Percentiles rank a stretch among this genome's conserved stretches.
Evolutionary conservation across 1,140 invertebrate species (phyloP).

Genomic region (Grapholita molesta): DNA sequence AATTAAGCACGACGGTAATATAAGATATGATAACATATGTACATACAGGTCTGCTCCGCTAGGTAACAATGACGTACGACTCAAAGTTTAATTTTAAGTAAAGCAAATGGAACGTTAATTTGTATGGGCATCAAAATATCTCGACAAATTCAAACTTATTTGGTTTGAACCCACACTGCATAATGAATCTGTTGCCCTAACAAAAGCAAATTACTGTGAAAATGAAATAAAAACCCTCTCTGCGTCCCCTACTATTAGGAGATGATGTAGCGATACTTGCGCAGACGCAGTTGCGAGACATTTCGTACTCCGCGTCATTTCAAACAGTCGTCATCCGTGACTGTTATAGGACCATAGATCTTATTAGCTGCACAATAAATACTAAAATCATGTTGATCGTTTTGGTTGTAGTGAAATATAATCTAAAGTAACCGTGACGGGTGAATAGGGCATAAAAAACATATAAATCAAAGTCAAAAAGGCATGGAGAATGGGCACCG

Average conservation of each 20-base stretch:
- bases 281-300: conserved; percentile 54
- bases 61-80: too few species aligned
- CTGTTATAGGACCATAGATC: conserved; percentile 30
- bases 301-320: conserved; percentile 37
- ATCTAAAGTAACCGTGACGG: conserved; percentile 67
- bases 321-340: conserved; percentile 19
- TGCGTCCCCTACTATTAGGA: conserved; percentile 71
- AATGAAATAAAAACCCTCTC: conserved; percentile 70
- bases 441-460: conserved; percentile 77
- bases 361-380: conserved; percentile 3
- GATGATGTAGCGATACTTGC: conserved; percentile 74
- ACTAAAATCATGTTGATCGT: conserved; percentile 23
- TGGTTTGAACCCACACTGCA: conserved; percentile 70
- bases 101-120: too few species aligned
- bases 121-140: conserved; percentile 26
- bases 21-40: too few species aligned
- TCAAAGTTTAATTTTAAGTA: too few species aligned
- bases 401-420: conserved; percentile 36
- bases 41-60: too few species aligned
- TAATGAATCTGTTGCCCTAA: conserved; percentile 67
- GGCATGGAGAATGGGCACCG: conserved; percentile 78
- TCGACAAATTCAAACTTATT: conserved; percentile 61
- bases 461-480: conserved; percentile 80
- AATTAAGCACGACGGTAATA: too few species aligned
- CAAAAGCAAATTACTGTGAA: conserved; percentile 75